A percentile compares a stretch with the other conserved stretches of the same genome.
phyloP scores from a whole-genome alignment of 37 sponge, comb jelly and placozoan genomes.

The Crambe crambe region DNA sequence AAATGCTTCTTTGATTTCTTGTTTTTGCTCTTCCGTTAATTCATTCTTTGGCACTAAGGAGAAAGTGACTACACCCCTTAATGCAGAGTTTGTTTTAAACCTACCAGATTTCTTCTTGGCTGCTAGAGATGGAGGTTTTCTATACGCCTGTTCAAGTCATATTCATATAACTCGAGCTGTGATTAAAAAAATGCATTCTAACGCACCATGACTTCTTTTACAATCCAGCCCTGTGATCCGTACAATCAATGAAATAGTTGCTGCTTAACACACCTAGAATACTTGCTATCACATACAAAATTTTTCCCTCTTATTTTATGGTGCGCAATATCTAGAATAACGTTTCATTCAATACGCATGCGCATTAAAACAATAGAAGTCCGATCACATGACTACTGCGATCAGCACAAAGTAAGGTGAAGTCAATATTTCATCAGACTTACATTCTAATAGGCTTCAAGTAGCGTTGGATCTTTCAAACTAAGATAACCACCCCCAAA shows the following conservation, averaged over 20 bases:
- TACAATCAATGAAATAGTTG: too few species aligned
- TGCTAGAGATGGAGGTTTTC: slow-evolving; percentile 32
- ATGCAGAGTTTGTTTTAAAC: not conserved
- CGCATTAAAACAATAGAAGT: slow-evolving; percentile 1
- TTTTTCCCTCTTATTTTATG: not conserved
- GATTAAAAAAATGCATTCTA: not conserved
- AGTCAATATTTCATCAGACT: too few species aligned
- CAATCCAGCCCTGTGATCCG: too few species aligned
- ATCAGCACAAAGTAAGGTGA: slow-evolving; percentile 3
- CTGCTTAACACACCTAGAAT: too few species aligned
- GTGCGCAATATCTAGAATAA: not conserved
- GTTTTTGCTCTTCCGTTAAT: slow-evolving; percentile 98
- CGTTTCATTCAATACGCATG: slow-evolving; percentile 34
- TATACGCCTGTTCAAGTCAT: slow-evolving; percentile 45
- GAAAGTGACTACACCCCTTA: not conserved
- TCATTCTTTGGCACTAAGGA: slow-evolving; percentile 84
- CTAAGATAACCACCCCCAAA: not conserved
- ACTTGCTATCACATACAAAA: too few species aligned
- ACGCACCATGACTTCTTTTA: not conserved
- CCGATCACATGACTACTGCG: slow-evolving; percentile 19
- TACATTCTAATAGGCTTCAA: too few species aligned
- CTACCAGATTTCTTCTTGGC: slow-evolving; percentile 57
- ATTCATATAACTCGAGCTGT: too few species aligned
- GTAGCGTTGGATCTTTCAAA: not conserved
- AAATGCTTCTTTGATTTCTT: slow-evolving; percentile 98